Evolutionary conservation across 2,113 vertebrate species (phyloP).

Genomic region (Semnornis frantzii): DNA sequence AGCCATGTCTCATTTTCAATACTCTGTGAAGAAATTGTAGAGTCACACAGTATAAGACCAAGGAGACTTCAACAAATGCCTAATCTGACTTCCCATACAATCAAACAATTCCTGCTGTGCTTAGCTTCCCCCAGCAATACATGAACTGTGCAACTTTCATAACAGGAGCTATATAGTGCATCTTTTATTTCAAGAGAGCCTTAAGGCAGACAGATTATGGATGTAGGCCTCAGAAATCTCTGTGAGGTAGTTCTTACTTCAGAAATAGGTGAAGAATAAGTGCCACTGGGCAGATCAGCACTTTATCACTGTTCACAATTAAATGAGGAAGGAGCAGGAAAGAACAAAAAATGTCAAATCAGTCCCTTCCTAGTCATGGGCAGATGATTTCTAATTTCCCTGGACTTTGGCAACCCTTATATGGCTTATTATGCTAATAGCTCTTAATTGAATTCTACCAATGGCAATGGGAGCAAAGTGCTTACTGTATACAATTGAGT

Average conservation of each 20-base stretch:
- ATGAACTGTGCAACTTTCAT: conserved; percentile 20
- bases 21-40: not conserved
- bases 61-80: not conserved
- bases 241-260: not conserved
- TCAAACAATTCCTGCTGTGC: conserved; percentile 8
- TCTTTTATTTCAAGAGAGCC: conserved; percentile 7
- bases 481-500: conserved; percentile 9
- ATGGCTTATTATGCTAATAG: conserved; percentile 36
- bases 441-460: conserved; percentile 35
- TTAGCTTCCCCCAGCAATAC: conserved; percentile 22
- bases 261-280: conserved; percentile 24
- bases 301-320: not conserved
- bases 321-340: conserved; percentile 3
- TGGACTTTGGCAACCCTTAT: not conserved
- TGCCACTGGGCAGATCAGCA: not conserved
- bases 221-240: conserved; percentile 22
- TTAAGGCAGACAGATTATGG: conserved; percentile 28
- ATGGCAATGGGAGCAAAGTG: rapidly evolving
- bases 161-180: conserved; percentile 10
- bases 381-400: not conserved
- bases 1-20: not conserved
- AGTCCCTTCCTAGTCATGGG: not conserved
- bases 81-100: not conserved
- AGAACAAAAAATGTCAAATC: not conserved
- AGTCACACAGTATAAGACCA: not conserved